Evolutionary conservation across 2,113 vertebrate genomes (phyloP).

Genomic region (Mustela nigripes): DNA sequence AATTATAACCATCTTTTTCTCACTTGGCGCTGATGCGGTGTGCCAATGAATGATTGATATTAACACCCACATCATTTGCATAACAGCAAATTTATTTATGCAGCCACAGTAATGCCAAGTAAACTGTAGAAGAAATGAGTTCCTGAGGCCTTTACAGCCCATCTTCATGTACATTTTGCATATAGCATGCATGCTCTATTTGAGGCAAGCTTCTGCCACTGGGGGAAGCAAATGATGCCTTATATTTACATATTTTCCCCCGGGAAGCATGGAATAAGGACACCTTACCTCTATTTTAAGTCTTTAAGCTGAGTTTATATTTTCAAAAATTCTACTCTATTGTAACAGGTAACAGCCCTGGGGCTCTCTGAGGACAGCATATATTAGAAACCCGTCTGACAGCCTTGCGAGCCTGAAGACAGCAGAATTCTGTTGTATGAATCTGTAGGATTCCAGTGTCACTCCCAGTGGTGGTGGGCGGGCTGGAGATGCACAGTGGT

Average conservation of each 20-base stretch:
- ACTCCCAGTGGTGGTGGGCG: not conserved
- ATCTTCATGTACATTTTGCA: not conserved
- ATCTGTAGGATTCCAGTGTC: not conserved
- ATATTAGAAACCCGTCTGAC: not conserved
- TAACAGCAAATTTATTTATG: not conserved
- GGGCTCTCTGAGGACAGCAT: not conserved
- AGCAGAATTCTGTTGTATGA: not conserved
- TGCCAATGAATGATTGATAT: not conserved
- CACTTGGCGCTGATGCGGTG: not conserved
- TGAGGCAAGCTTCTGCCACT: not conserved
- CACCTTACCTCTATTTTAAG: conserved; percentile 1
- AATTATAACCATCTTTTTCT: not conserved
- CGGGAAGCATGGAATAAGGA: not conserved
- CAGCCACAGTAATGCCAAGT: not conserved
- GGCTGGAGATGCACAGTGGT: not conserved
- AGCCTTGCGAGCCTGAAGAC: not conserved
- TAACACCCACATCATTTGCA: not conserved
- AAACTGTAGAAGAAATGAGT: not conserved
- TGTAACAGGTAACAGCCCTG: not conserved
- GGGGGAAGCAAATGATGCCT: not conserved
- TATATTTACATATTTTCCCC: not conserved
- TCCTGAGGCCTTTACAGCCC: not conserved
- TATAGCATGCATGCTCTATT: accelerated
- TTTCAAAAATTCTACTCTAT: conserved; percentile 21
- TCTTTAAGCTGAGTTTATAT: conserved; percentile 8